Base-by-base conservation (phyloP, 37 sponge, comb jelly and placozoan genomes). In the Spongilla lacustris region DNA sequence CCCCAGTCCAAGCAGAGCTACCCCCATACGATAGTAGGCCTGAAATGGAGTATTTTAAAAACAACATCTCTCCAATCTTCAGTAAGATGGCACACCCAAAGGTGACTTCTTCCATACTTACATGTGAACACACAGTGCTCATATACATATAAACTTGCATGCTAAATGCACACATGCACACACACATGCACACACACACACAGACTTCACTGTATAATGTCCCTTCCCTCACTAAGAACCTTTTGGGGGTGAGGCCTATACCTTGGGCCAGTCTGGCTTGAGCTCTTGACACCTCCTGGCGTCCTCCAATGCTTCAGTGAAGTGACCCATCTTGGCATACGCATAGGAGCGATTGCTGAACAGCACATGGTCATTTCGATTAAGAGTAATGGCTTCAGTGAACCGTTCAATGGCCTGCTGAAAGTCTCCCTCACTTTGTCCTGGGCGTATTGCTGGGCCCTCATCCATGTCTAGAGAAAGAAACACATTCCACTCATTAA, bases 291-390 rank as follows among this genome's bases (percentile, higher is more conserved):
- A 93, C 37, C 84, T 77, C 84, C 91, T 88, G 22, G 99, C 97
- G 75, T 99, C 99, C n/a, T 84, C 83, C 72, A 99, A 77, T n/a
- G 99, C 94, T 48, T 94, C 93, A 14, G 78, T 22, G 66, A 77
- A 89, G 79, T 88, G 91, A 37, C 93, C 90, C 46, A 90, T 80
- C 38, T 89, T 78, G 24, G 97, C 76, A 69, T 93, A 94, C 35
- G 96, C 99, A 11, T 97, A 96, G 12, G 97, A 96, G 29, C 99
- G 90, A 81, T 97, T 97, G 90, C 97, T 90, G 74, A 85, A 94
- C 32, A 97, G 89, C 26, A 84, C 58, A 84, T 86, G 80, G 85
- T 97, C 97, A 80, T 86, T 84, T 5, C 83, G 89, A 75, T 99
- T 95, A 34, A 95, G 92, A 21, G 77, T 81, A 37, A 99, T 91